A percentile compares a stretch with the other conserved stretches of the same genome.
Evolutionary conservation across 2,797 vertebrate species (phyloP).

Genomic region (Sebastes itinus): DNA sequence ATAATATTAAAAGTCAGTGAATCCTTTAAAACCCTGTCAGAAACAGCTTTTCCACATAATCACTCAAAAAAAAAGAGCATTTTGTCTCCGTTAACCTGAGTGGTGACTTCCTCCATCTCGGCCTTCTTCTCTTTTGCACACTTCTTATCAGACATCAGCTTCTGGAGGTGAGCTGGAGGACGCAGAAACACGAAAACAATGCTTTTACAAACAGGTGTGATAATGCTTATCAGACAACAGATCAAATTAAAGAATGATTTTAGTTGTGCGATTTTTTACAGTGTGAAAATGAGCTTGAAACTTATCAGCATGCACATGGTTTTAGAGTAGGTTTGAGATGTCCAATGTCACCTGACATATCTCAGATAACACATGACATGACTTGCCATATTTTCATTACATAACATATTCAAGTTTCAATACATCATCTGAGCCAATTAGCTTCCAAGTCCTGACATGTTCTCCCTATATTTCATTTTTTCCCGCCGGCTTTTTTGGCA

Average conservation of each 20-base stretch:
- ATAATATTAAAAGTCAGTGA: not conserved
- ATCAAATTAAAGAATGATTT: not conserved
- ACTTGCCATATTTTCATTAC: not conserved
- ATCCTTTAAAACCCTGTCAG: not conserved
- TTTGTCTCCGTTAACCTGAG: slow-evolving; percentile 83
- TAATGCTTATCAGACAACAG: not conserved
- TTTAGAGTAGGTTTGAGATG: not conserved
- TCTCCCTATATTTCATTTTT: not conserved
- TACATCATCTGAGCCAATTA: not conserved
- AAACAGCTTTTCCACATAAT: not conserved
- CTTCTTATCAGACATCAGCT: slow-evolving; percentile 98
- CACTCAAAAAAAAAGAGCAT: not conserved
- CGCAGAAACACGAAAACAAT: not conserved
- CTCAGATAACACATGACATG: not conserved
- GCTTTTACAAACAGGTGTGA: not conserved
- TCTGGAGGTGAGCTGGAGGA: slow-evolving; percentile 92
- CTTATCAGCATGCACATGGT: not conserved
- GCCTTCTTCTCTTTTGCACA: slow-evolving; percentile 91
- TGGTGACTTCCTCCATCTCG: slow-evolving; percentile 94
- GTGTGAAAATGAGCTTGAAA: not conserved
- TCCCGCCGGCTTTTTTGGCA: not conserved
- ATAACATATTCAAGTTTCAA: not conserved
- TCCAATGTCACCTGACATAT: not conserved
- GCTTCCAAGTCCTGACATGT: not conserved
- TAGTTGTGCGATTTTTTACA: too few relatives aligned